phyloP scores from a whole-genome alignment of 2,797 vertebrate species.

The Crocodylus rhombifer region DNA sequence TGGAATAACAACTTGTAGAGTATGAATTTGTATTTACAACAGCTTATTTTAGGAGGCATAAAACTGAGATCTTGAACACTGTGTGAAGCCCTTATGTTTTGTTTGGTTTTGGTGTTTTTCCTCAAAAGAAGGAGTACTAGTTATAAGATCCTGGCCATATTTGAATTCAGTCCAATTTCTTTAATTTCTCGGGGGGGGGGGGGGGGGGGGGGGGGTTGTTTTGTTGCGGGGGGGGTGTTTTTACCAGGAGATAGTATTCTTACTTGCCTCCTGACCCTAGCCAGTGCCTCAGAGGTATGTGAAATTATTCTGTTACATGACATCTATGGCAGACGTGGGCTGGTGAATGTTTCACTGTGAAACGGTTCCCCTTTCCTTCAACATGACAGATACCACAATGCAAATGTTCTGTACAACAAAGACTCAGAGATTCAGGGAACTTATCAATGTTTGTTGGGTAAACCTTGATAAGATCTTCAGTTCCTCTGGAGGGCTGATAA shows the following conservation, averaged over 20 bases:
- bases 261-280: not conserved
- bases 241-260: not conserved
- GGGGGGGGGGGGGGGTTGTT: too few species aligned
- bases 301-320: not conserved
- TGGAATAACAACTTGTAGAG: not conserved
- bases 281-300: not conserved
- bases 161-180: not conserved
- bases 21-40: not conserved
- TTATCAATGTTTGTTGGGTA: not conserved
- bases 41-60: not conserved
- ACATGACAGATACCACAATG: not conserved
- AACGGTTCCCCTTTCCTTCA: not conserved
- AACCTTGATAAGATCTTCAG: not conserved
- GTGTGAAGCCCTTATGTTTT: not conserved
- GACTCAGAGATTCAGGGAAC: not conserved
- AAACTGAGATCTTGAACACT: not conserved
- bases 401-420: not conserved
- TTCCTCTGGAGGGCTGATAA: not conserved
- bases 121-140: not conserved
- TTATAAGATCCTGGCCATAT: not conserved
- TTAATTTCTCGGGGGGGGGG: not conserved
- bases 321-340: not conserved
- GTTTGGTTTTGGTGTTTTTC: not conserved
- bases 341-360: not conserved
- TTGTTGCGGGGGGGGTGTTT: too few species aligned